Evolutionary conservation across 2,113 vertebrate species (phyloP).

Genomic region (Cathartes aura): DNA sequence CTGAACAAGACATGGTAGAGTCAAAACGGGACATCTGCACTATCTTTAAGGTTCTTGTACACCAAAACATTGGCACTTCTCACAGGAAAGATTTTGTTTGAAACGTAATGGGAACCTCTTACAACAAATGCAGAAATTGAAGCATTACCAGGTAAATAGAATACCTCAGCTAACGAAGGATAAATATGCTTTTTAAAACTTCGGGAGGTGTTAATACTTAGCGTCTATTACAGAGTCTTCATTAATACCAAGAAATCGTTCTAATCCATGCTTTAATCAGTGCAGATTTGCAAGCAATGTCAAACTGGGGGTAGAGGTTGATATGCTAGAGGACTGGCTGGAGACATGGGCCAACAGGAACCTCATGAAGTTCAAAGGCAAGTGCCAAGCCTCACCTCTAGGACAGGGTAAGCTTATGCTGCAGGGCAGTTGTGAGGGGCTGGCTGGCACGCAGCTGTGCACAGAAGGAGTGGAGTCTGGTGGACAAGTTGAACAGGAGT

Average conservation of each 20-base stretch:
- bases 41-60: neutral
- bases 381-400: no score
- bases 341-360: neutral
- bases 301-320: neutral
- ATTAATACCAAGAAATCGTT: neutral
- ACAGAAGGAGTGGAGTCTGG: no score
- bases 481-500: fast-evolving
- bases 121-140: neutral
- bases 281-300: neutral
- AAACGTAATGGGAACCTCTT: neutral
- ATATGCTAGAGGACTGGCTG: neutral
- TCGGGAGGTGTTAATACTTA: neutral
- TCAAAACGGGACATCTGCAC: neutral
- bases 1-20: neutral
- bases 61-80: neutral
- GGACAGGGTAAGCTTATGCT: neutral
- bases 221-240: neutral
- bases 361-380: neutral
- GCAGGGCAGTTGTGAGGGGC: neutral
- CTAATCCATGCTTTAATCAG: neutral
- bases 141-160: neutral
- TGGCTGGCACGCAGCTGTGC: neutral
- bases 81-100: neutral
- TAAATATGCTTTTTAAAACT: neutral
- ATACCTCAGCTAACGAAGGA: neutral